Evolutionary conservation across 2,888 invertebrate species (phyloP), one percentile per base, ranked within the genome.

Genomic region (Ornithoptera alexandrae): DNA sequence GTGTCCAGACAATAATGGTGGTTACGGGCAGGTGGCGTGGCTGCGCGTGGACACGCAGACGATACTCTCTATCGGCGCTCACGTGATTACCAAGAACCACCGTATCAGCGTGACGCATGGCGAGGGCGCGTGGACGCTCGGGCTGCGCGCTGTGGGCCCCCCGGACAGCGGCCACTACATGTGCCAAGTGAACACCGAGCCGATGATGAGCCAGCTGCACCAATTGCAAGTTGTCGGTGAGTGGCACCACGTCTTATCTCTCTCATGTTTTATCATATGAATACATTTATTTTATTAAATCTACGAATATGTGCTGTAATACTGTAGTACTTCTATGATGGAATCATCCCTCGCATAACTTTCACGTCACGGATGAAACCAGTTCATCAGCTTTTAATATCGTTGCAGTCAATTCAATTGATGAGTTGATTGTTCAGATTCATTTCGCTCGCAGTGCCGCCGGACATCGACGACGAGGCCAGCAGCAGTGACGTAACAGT

Each of bases 31-130:
- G 97, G 97, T 97, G 80, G 97, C 97, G 81, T 97, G 97, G 97
- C 93, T 97, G 70, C 95, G 97, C 74, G 97, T 97, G 68, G 97
- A 97, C 92, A 97, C 97, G 56, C 97, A 97, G 86, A 97, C 97
- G 12, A 97, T 97, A 79, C 93, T 97, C 77, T 97, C 97, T 60
- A 97, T 97, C 80, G 97, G 97, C 73, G 96, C 95, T 79, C 97
- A 97, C 92, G 97, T 97, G 83, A 97, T 97, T 86, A 97, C 97
- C 71, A 96, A 97, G 91, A 97, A 97, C 91, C 97, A 97, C 87
- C 94, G 97, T 76, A 96, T 97, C 84, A 95, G 95, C 77, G 95
- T 97, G 77, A 95, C 95, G 72, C 96, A 95, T 87, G 96, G 96
- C 68, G 97, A 97, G 84, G 95, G 96, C 76, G 95, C 96, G 65